These are phyloP conservation scores for Turritopsis rubra DNA, from an alignment of 30 jellyfish, hydroid and myxozoan genomes.

Conservation along the genomic window DNA sequence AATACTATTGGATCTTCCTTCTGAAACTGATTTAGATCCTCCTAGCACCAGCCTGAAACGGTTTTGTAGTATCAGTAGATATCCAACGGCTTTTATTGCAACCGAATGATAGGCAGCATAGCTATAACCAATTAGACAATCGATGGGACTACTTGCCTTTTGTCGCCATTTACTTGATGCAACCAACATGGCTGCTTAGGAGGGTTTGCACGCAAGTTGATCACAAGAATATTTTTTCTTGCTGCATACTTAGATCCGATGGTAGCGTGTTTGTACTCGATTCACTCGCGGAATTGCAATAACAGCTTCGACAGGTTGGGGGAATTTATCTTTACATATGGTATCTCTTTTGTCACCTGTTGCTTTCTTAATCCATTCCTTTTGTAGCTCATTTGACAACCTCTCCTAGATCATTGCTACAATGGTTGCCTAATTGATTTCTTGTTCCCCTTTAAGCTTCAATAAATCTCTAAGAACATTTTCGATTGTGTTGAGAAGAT, in stretches of 20 bases:
- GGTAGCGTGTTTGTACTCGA: constrained; percentile 11
- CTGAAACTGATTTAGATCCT: constrained; percentile 35
- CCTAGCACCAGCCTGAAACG: constrained; percentile 60
- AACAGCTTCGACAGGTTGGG: constrained; percentile 13
- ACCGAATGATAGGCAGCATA: constrained; percentile 49
- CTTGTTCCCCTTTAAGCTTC: constrained; percentile 48
- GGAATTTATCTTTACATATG: constrained; percentile 37
- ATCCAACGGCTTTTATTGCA: constrained; percentile 41
- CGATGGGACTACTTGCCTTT: constrained; percentile 23
- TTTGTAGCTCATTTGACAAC: constrained; percentile 55
- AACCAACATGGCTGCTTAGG: not conserved
- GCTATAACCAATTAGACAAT: constrained; percentile 51
- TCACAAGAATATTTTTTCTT: not conserved
- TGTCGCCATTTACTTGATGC: constrained; percentile 10
- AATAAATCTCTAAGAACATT: constrained; percentile 36
- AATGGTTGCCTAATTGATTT: constrained; percentile 50
- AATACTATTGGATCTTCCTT: not conserved
- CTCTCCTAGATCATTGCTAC: constrained; percentile 56
- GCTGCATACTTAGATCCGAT: not conserved
- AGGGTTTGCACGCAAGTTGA: not conserved
- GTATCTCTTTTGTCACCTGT: constrained; percentile 33
- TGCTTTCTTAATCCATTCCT: constrained; percentile 34
- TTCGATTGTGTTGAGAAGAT: constrained; percentile 53
- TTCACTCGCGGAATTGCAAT: not conserved
- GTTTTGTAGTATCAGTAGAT: constrained; percentile 44